These are phyloP conservation scores for Dromius quadrimaculatus DNA, from an alignment of 2,888 invertebrate genomes.

Conservation along the genomic window DNA sequence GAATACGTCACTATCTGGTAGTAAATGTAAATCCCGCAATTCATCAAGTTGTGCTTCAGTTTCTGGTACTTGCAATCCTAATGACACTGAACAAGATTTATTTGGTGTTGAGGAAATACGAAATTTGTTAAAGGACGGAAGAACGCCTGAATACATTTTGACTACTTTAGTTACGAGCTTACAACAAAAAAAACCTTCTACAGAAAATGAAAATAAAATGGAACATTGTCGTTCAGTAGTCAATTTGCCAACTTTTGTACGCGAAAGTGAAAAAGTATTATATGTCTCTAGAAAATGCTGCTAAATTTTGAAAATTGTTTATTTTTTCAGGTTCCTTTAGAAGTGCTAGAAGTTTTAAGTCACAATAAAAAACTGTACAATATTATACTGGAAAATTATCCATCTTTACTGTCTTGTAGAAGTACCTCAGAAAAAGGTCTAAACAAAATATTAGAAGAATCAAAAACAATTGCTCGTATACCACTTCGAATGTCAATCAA, in stretches of 20 bases:
- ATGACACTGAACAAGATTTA: slow-evolving; percentile 70
- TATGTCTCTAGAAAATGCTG: slow-evolving; percentile 16
- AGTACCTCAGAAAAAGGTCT: slow-evolving; percentile 76
- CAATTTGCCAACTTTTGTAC: slow-evolving; percentile 81
- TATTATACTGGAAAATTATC: slow-evolving; percentile 80
- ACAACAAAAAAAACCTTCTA: slow-evolving; percentile 67
- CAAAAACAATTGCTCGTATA: slow-evolving; percentile 66
- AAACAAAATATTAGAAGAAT: slow-evolving; percentile 62
- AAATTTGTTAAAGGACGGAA: slow-evolving; percentile 77
- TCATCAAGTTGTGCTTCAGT: slow-evolving; percentile 70
- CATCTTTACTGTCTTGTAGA: slow-evolving; percentile 74
- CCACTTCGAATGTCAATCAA: slow-evolving; percentile 76
- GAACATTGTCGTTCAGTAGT: slow-evolving; percentile 75
- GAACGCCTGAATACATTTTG: slow-evolving; percentile 75
- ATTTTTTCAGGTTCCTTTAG: slow-evolving; percentile 73
- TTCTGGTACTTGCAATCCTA: slow-evolving; percentile 66
- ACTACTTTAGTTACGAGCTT: slow-evolving; percentile 74
- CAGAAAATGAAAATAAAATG: slow-evolving; percentile 67
- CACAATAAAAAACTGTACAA: slow-evolving; percentile 77
- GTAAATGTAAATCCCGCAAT: slow-evolving; percentile 67
- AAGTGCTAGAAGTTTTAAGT: slow-evolving; percentile 74
- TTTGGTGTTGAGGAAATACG: slow-evolving; percentile 77
- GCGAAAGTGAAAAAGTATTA: slow-evolving; percentile 75
- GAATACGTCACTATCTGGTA: slow-evolving; percentile 28
- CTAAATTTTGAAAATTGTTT: too few relatives aligned